Conservation (phyloP, 2,113 vertebrate species). For the Neodontobutis hainanensis region DNA sequence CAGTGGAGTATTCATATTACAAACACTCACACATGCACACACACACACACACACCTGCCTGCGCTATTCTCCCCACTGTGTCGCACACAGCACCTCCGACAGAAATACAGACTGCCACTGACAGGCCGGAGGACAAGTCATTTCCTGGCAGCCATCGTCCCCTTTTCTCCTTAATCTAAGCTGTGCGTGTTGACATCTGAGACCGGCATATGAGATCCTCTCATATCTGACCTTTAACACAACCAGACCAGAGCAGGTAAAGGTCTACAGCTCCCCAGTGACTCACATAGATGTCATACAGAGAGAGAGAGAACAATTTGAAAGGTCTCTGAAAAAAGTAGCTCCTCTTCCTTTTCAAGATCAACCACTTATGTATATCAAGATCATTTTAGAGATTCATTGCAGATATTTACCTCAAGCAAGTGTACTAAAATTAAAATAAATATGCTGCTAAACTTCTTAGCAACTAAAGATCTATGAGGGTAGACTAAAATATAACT, state of each 20-base stretch:
- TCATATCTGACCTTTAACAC: conserved; percentile 73
- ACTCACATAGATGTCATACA: conserved; percentile 43
- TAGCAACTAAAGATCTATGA: too few species aligned
- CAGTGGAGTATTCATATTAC: conserved; percentile 58
- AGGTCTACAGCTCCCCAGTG: conserved; percentile 67
- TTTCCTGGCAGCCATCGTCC: conserved; percentile 62
- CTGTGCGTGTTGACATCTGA: conserved; percentile 58
- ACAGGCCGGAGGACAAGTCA: conserved; percentile 51
- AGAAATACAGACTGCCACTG: conserved; percentile 51
- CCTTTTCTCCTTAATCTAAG: conserved; percentile 51
- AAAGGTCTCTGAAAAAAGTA: conserved; percentile 48
- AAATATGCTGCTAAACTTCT: too few species aligned
- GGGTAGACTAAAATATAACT: too few species aligned
- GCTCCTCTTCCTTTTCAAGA: conserved; percentile 34
- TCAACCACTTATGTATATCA: conserved; percentile 32
- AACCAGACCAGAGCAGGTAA: conserved; percentile 64
- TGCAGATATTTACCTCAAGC: too few species aligned
- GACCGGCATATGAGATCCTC: conserved; percentile 50
- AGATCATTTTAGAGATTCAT: background rate
- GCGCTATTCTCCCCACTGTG: too few species aligned
- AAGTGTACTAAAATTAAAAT: too few species aligned
- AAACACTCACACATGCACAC: conserved; percentile 38
- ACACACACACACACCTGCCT: conserved; percentile 12
- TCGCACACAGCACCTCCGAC: conserved; percentile 25
- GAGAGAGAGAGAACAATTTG: conserved; percentile 15